Evolutionary conservation across 1,140 invertebrate species (phyloP).

Genomic region (Halictus rubicundus): DNA sequence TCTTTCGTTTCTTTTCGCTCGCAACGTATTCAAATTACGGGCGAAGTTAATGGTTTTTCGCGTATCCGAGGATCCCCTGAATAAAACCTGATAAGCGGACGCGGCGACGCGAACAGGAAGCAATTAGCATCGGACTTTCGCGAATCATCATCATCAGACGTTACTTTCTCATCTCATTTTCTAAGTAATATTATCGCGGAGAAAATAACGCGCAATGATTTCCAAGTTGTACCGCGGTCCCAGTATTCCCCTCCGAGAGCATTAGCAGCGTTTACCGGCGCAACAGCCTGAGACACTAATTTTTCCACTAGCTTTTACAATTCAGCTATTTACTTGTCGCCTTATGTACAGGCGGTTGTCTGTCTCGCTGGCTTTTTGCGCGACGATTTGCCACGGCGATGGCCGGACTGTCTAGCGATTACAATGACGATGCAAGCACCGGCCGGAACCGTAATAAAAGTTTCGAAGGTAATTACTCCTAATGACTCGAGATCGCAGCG

Average conservation of each 20-base stretch:
- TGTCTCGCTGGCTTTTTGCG: neutral
- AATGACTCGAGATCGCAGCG: neutral
- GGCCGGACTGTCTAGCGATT: neutral
- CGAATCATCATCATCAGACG: conserved; percentile 59
- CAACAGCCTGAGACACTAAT: conserved; percentile 4
- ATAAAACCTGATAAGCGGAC: conserved; percentile 43
- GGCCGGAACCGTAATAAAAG: conserved; percentile 3
- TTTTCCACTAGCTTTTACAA: conserved; percentile 52
- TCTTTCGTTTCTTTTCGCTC: neutral
- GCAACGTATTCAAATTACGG: neutral
- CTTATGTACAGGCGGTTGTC: conserved; percentile 1
- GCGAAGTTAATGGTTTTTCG: conserved; percentile 10
- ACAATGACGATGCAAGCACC: neutral
- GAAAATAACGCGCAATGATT: conserved; percentile 63
- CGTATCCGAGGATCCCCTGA: conserved; percentile 15
- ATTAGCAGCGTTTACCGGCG: conserved; percentile 38
- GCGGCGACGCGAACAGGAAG: conserved; percentile 60
- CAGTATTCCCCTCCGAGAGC: conserved; percentile 40
- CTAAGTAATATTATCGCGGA: conserved; percentile 66
- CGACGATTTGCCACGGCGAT: conserved; percentile 11
- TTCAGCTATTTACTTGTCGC: conserved; percentile 39
- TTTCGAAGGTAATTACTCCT: conserved; percentile 18
- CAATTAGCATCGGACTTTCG: conserved; percentile 63
- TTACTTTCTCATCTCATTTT: conserved; percentile 66
- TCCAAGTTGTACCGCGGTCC: conserved; percentile 47